These are phyloP conservation scores for Carollia perspicillata DNA, from an alignment of 2,113 vertebrate species.

Conservation along the genomic window DNA sequence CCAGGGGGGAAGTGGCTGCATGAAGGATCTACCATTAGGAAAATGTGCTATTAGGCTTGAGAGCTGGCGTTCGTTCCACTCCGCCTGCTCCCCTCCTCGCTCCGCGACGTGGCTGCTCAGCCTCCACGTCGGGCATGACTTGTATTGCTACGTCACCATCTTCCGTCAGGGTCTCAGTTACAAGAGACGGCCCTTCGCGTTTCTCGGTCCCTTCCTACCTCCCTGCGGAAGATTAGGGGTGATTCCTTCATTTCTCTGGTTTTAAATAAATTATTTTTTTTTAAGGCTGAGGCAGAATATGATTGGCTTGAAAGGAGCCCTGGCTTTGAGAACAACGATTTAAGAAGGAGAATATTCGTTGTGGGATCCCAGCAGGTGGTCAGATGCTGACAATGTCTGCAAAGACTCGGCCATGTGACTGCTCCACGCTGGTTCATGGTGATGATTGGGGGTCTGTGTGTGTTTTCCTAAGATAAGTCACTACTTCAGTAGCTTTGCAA, in stretches of 20 bases:
- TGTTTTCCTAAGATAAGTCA: background rate
- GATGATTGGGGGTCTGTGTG: background rate
- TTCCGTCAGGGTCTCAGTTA: background rate
- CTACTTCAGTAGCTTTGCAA: background rate
- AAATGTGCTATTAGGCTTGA: background rate
- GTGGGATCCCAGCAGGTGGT: background rate
- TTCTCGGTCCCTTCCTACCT: background rate
- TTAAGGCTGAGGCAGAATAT: background rate
- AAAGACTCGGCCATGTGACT: background rate
- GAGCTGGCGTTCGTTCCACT: background rate
- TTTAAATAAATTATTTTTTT: background rate
- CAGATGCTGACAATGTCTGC: background rate
- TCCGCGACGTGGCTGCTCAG: background rate
- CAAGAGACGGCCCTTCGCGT: background rate
- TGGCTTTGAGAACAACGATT: conserved; percentile 21
- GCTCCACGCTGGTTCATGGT: background rate
- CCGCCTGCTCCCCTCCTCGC: background rate
- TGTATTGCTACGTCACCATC: background rate
- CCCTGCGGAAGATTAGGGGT: background rate
- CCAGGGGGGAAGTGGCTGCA: background rate
- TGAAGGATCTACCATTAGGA: background rate
- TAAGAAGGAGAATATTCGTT: background rate
- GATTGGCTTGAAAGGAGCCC: conserved; percentile 16
- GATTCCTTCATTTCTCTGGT: background rate
- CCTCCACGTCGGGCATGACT: rapidly evolving